Percentiles rank a stretch among this genome's conserved stretches.
These are phyloP conservation scores for Pegoplata infirma DNA, from an alignment of 2,888 invertebrate species.

Conservation along the genomic window DNA sequence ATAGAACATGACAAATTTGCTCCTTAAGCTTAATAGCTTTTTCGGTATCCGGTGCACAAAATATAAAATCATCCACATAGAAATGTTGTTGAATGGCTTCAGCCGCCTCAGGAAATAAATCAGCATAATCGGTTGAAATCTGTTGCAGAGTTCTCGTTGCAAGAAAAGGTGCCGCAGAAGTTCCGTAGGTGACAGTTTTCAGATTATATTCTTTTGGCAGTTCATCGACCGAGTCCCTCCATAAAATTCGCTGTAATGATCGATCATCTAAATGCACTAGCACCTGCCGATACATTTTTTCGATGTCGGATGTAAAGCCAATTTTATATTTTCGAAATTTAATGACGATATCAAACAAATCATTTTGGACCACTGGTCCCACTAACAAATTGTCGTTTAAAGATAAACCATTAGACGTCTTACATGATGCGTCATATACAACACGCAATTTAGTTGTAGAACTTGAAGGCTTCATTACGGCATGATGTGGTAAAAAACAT, in stretches of 20 bases:
- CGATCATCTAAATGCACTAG: constrained; percentile 22
- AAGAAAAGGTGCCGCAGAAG: constrained; percentile 50
- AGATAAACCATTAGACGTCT: constrained; percentile 55
- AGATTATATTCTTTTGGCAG: constrained; percentile 47
- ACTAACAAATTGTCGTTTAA: constrained; percentile 54
- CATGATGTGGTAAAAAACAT: constrained; percentile 62
- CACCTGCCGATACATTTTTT: constrained; percentile 48
- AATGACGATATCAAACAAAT: constrained; percentile 15
- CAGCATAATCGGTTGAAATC: constrained; percentile 39
- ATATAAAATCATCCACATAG: neutral
- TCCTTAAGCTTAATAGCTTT: neutral
- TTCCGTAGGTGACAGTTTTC: constrained; percentile 60
- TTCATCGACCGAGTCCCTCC: constrained; percentile 38
- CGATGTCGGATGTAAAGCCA: constrained; percentile 19
- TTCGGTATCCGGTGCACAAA: neutral
- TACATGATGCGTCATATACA: too few relatives aligned
- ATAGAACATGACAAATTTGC: too few relatives aligned
- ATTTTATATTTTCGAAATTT: constrained; percentile 30
- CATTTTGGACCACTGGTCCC: constrained; percentile 56
- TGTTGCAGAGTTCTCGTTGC: constrained; percentile 46
- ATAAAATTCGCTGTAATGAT: constrained; percentile 35
- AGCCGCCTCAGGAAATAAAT: neutral
- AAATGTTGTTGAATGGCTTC: neutral
- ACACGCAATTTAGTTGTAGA: constrained; percentile 62
- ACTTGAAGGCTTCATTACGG: constrained; percentile 64